Percentiles rank a stretch among this genome's conserved stretches.
These are phyloP conservation scores for Therioaphis trifolii DNA, from an alignment of 2,888 invertebrate species.

Conservation along the genomic window DNA sequence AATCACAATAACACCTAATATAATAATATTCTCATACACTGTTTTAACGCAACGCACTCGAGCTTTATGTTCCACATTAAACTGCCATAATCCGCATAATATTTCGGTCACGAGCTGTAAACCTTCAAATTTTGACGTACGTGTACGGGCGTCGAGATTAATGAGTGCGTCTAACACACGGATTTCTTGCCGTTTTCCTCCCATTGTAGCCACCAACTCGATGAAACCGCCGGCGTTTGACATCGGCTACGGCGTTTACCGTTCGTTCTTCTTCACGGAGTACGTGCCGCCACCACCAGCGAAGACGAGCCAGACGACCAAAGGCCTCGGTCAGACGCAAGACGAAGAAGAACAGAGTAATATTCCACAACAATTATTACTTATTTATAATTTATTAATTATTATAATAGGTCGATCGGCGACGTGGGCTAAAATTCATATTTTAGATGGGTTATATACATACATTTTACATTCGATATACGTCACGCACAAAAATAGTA, in stretches of 20 bases:
- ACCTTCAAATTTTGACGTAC: slow-evolving; percentile 39
- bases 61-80: not conserved
- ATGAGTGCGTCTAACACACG: not conserved
- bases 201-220: slow-evolving; percentile 60
- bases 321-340: slow-evolving; percentile 1
- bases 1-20: too few relatives aligned
- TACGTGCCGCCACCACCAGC: slow-evolving; percentile 59
- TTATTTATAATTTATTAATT: not conserved
- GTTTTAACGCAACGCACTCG: not conserved
- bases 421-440: too few relatives aligned
- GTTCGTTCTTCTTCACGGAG: slow-evolving; percentile 67
- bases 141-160: not conserved
- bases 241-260: slow-evolving; percentile 68
- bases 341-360: slow-evolving; percentile 52
- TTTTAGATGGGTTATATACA: too few relatives aligned
- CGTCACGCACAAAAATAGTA: too few relatives aligned
- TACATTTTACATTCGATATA: too few relatives aligned
- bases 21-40: too few relatives aligned
- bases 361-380: not conserved
- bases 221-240: slow-evolving; percentile 63
- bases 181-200: not conserved
- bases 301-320: slow-evolving; percentile 30
- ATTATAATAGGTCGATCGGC: not conserved
- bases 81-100: too few relatives aligned
- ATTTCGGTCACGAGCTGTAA: not conserved